Evolutionary conservation across 2,888 invertebrate species (phyloP), one percentile per base, ranked within the genome.

Genomic region (Watsonalla binaria): DNA sequence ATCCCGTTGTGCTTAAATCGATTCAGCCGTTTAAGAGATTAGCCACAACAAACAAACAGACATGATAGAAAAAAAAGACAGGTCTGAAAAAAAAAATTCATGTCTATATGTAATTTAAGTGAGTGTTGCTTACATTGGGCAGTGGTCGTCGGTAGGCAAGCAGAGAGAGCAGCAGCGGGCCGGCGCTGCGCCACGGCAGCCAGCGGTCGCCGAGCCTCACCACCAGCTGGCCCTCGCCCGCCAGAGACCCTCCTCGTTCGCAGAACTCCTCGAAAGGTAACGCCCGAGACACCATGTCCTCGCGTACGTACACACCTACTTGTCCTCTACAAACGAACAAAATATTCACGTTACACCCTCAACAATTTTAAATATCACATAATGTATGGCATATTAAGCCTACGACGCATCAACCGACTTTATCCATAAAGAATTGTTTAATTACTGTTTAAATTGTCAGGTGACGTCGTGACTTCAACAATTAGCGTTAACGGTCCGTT

Each of bases 151-250:
- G 94, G 91, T 96, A 99, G 65, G 96, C 94, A 61, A 97, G 93
- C 63, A 96, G 92, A 63, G 97, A 96, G 76, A 98, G 94, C 71
- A 99, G 93, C 76, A 98, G 94, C 47, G 98, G 97, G 57, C 96
- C 96, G 66, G 98, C 99, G 66, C 95, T 95, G 65, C 94, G 92
- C 98, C 98, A 98, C 73, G 95, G 96, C 91, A 96, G 95, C 86
- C 95, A 96, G 90, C 97, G 96, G 70, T 95, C 95, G 76, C 95
- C 95, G 60, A 98, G 93, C 72, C 96, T 94, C 68, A 98, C 95
- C 60, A 98, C 95, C 70, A 98, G 92, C 74, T 96, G 95, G 46
- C 96, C 95, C 76, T 95, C 94, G 68, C 96, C 68, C 33, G 68
- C 96, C 95, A 72, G 97, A 97, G 69, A 95, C 93, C 72, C 94